Percentiles rank a stretch among this genome's conserved stretches.
phyloP scores from a whole-genome alignment of 2,888 invertebrate species.

The Brenthis hecate region DNA sequence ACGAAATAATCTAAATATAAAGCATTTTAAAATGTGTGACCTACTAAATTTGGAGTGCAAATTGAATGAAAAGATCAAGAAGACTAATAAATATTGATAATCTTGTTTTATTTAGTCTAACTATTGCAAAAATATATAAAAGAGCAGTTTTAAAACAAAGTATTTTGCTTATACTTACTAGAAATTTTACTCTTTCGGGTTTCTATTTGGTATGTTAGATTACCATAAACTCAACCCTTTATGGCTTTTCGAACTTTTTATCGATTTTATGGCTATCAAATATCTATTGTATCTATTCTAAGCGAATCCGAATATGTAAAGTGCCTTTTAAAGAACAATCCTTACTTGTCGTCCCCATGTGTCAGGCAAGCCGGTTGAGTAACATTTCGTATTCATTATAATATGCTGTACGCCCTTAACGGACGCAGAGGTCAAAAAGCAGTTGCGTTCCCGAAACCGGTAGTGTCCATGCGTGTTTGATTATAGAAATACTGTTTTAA shows the following conservation, averaged over 20 bases:
- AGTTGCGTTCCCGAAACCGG: constrained; percentile 13
- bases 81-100: too few relatives aligned
- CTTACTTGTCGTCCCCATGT: not conserved
- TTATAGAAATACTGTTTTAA: constrained; percentile 1
- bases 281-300: not conserved
- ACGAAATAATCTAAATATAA: constrained; percentile 44
- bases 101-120: too few relatives aligned
- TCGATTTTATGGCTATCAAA: not conserved
- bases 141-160: too few relatives aligned
- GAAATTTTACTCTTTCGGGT: too few relatives aligned
- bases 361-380: constrained; percentile 5
- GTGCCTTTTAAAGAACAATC: not conserved
- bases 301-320: not conserved
- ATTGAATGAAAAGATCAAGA: not conserved
- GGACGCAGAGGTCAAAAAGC: constrained; percentile 9
- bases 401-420: constrained; percentile 5
- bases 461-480: not conserved
- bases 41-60: constrained; percentile 23
- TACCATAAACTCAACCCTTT: too few relatives aligned
- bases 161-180: too few relatives aligned
- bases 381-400: constrained; percentile 8
- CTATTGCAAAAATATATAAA: too few relatives aligned
- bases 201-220: too few relatives aligned
- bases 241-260: too few relatives aligned
- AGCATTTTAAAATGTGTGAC: constrained; percentile 43